Conservation (phyloP, 2,797 vertebrate species). For the Coendou prehensilis region DNA sequence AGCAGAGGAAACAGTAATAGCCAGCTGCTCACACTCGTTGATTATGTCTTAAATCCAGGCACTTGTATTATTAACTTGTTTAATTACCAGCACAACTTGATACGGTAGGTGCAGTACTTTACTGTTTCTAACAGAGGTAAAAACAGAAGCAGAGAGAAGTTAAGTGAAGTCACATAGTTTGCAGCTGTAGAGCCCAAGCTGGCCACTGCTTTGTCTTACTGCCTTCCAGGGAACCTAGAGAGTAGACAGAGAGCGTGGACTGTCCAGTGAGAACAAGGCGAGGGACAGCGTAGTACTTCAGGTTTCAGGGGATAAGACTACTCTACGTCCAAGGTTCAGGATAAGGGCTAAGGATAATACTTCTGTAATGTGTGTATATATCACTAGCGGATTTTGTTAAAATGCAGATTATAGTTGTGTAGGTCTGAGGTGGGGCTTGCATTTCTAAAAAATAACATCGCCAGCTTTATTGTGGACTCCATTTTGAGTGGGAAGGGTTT, state of each 20-base stretch:
- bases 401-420: slow-evolving; percentile 20
- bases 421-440: not conserved
- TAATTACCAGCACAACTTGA: not conserved
- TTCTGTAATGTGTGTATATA: not conserved
- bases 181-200: not conserved
- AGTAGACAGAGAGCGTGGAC: not conserved
- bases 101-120: not conserved
- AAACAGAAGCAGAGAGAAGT: not conserved
- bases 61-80: not conserved
- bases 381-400: not conserved
- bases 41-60: not conserved
- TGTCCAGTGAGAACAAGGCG: not conserved
- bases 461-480: not conserved
- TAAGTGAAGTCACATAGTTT: not conserved
- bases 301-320: not conserved
- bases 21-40: not conserved
- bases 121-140: slow-evolving; percentile 4
- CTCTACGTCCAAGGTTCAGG: not conserved
- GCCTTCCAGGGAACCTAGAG: not conserved
- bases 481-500: slow-evolving; percentile 22
- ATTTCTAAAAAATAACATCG: not conserved
- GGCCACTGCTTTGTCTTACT: not conserved
- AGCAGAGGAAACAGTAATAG: not conserved
- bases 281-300: not conserved
- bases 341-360: not conserved